Conservation (phyloP, 2,888 invertebrate species). For the Metalampra italica region DNA sequence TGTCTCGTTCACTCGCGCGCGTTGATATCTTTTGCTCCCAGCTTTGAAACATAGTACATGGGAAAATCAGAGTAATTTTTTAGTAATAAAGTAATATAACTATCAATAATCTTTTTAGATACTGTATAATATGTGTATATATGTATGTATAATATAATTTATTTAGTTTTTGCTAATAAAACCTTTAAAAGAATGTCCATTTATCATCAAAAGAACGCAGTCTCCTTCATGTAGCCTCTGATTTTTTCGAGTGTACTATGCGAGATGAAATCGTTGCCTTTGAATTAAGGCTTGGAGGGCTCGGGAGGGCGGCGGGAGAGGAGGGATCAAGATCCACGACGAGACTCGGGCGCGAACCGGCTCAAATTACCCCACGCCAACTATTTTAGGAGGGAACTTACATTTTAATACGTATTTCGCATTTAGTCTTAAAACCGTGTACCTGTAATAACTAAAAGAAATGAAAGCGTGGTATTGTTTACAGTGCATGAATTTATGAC, state of each 20-base stretch:
- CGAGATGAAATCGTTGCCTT: conserved; percentile 48
- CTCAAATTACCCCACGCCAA: conserved; percentile 35
- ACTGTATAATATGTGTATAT: too few relatives aligned
- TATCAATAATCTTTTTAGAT: too few relatives aligned
- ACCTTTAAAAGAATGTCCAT: too few relatives aligned
- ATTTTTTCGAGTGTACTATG: conserved; percentile 28
- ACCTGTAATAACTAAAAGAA: conserved; percentile 8
- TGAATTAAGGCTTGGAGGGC: conserved; percentile 47
- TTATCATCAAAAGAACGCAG: too few relatives aligned
- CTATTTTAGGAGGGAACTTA: conserved; percentile 26
- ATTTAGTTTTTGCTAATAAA: too few relatives aligned
- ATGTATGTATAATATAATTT: too few relatives aligned
- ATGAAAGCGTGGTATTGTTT: conserved; percentile 26
- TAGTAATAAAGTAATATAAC: too few relatives aligned
- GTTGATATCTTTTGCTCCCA: conserved; percentile 72
- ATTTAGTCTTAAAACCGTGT: background rate
- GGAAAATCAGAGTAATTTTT: conserved; percentile 21
- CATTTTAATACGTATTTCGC: conserved; percentile 4
- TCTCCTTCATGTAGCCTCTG: conserved; percentile 12
- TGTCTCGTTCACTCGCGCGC: conserved; percentile 50
- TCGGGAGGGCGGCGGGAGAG: conserved; percentile 44
- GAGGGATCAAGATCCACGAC: conserved; percentile 59
- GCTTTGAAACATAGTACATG: conserved; percentile 42
- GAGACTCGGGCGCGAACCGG: conserved; percentile 45
- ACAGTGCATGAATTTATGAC: conserved; percentile 21